phyloP scores from a whole-genome alignment of 2,888 invertebrate species.

The Clusia tigrina region DNA sequence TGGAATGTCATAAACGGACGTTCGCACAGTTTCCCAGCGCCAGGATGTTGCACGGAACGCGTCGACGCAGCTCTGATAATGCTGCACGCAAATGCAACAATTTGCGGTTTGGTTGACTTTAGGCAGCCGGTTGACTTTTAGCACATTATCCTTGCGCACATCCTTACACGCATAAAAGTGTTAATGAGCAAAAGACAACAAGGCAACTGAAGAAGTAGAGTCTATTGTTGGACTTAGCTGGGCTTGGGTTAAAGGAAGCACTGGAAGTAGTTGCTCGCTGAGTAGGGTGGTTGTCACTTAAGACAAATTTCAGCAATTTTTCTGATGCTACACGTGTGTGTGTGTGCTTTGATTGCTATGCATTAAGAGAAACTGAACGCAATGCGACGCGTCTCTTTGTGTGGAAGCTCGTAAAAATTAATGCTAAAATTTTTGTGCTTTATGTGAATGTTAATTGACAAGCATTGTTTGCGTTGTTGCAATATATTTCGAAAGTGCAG shows the following conservation, averaged over 20 bases:
- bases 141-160: background rate
- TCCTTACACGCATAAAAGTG: constrained; percentile 22
- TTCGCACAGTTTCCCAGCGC: constrained; percentile 40
- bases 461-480: constrained; percentile 38
- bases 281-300: too few relatives aligned
- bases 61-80: background rate
- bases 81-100: too few relatives aligned
- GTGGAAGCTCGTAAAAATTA: background rate
- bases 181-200: constrained; percentile 34
- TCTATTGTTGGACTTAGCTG: too few relatives aligned
- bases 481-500: background rate
- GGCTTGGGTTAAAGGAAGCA: too few relatives aligned
- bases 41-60: background rate
- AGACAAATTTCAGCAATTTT: too few relatives aligned
- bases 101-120: background rate
- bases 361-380: too few relatives aligned
- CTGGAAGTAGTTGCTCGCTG: too few relatives aligned
- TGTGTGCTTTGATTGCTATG: constrained; percentile 29
- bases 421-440: constrained; percentile 35
- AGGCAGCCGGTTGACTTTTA: too few relatives aligned
- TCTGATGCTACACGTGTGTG: too few relatives aligned
- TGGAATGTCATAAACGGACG: constrained; percentile 52
- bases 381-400: constrained; percentile 28
- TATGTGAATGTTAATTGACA: constrained; percentile 50
- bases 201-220: too few relatives aligned